Evolutionary conservation across 2,888 invertebrate genomes (phyloP).

Genomic region (Strigamia crassipes): DNA sequence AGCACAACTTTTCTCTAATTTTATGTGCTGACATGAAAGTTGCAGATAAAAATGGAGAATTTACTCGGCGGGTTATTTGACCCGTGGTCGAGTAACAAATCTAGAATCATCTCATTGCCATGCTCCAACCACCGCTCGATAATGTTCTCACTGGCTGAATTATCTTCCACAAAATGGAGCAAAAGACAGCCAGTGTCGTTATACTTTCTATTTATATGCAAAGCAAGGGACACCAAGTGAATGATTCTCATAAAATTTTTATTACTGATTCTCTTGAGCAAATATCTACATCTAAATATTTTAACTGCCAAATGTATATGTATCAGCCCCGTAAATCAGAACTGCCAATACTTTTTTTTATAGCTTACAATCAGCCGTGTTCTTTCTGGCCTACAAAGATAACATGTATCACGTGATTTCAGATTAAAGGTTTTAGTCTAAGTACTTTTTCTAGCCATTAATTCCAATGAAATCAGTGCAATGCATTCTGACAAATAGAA

Average conservation of each 20-base stretch:
- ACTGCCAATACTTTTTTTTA: not conserved
- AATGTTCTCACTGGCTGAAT: constrained; percentile 35
- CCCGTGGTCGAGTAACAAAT: constrained; percentile 38
- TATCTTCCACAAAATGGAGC: constrained; percentile 31
- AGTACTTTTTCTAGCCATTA: too few species aligned
- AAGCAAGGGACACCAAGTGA: constrained; percentile 36
- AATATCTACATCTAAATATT: not conserved
- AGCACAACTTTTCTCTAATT: constrained; percentile 38
- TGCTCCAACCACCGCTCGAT: constrained; percentile 38
- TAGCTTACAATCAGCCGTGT: not conserved
- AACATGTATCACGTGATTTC: not conserved
- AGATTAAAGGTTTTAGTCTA: not conserved
- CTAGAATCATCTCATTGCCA: constrained; percentile 40
- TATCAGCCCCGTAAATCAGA: not conserved
- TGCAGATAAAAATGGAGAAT: constrained; percentile 26
- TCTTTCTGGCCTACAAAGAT: not conserved
- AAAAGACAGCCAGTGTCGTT: constrained; percentile 35
- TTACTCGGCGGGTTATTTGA: constrained; percentile 29
- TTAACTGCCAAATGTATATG: not conserved
- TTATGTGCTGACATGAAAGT: constrained; percentile 33
- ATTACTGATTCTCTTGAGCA: constrained; percentile 14
- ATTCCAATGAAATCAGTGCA: too few species aligned
- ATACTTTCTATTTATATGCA: constrained; percentile 39
- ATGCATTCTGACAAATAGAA: not conserved
- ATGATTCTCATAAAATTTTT: constrained; percentile 23